A percentile compares a stretch with the other conserved stretches of the same genome.
Conservation (phyloP, 2,888 invertebrate species). For the Tinea pellionella region DNA sequence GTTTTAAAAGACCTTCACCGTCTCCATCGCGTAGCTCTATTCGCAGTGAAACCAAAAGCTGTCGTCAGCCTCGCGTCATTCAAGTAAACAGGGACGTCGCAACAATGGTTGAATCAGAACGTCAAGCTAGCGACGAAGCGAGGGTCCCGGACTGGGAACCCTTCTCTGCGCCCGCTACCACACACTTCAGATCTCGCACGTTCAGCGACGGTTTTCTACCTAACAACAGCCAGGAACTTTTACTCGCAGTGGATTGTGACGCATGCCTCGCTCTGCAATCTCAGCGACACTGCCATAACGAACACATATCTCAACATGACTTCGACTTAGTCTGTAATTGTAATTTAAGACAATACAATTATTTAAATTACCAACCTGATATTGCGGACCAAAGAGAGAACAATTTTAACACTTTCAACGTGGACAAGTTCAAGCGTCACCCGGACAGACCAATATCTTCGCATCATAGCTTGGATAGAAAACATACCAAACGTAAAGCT, state of each 20-base stretch:
- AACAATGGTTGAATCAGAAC: conserved; percentile 50
- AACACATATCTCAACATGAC: conserved; percentile 51
- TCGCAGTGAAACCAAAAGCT: conserved; percentile 52
- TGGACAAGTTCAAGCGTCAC: conserved; percentile 56
- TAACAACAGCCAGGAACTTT: conserved; percentile 59
- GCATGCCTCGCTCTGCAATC: conserved; percentile 59
- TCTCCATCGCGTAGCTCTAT: conserved; percentile 59
- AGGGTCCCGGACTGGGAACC: conserved; percentile 19
- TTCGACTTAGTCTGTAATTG: conserved; percentile 62
- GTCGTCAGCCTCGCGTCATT: conserved; percentile 59
- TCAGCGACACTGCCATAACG: conserved; percentile 47
- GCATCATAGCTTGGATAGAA: conserved; percentile 61
- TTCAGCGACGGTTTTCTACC: conserved; percentile 64
- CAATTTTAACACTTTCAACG: conserved; percentile 56
- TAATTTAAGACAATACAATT: conserved; percentile 37
- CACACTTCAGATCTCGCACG: conserved; percentile 58
- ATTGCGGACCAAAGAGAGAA: conserved; percentile 44
- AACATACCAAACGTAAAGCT: conserved; percentile 56
- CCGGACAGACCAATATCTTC: conserved; percentile 44
- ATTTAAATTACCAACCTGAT: conserved; percentile 47
- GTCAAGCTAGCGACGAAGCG: conserved; percentile 31
- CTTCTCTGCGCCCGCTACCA: conserved; percentile 28
- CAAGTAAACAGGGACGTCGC: conserved; percentile 62
- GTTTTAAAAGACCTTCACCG: conserved; percentile 57
- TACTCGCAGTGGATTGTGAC: conserved; percentile 64